Evolutionary conservation across 2,888 invertebrate species (phyloP), one percentile per base, ranked within the genome.

Genomic region (Ethmia dodecea): DNA sequence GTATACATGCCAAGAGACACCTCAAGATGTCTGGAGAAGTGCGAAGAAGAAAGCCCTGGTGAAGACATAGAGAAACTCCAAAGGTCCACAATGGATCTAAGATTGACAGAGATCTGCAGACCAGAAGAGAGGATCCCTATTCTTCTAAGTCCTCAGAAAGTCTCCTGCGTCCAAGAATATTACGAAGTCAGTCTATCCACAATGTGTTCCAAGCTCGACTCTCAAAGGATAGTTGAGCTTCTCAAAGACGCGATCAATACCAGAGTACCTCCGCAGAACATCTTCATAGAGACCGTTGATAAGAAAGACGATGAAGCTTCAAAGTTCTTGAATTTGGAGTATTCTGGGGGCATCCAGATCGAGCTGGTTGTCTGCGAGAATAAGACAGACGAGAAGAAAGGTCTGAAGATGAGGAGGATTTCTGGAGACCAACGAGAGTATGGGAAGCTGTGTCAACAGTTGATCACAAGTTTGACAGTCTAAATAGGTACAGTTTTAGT

Each of bases 351-450:
- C 0, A 91, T 96, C 45, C 95, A 95, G 72, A 94, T 96, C 18
- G 95, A 95, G 59, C 73, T 96, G 56, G 91, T 93, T 51, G 91
- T 96, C 6, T 93, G 91, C 57, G 92, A 94, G 54, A 91, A 92
- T 45, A 89, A 92, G 55, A 80, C 87, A 25, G 88, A 91, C 60
- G 92, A 92, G 58, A 91, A 90, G 31, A 94, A 94, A 52, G 94
- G 94, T 5, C 88, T 96, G 53, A 95, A 95, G 54, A 90, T 96
- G 90, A 83, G 95, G 35, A 84, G 95, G 60, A 94, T 96, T 54
- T 95, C 95, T 0, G 96, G 96, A 3, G 96, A 96, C 73, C 94
- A 94, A 72, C 87, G 92, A 51, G 94, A 95, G 63, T 96, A 95
- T 63, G 94, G 94, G 43, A 94, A 94, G 70, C 87, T 96, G 25